These are phyloP conservation scores for Alethe castanea DNA, from an alignment of 2,113 vertebrate genomes.

Conservation along the genomic window DNA sequence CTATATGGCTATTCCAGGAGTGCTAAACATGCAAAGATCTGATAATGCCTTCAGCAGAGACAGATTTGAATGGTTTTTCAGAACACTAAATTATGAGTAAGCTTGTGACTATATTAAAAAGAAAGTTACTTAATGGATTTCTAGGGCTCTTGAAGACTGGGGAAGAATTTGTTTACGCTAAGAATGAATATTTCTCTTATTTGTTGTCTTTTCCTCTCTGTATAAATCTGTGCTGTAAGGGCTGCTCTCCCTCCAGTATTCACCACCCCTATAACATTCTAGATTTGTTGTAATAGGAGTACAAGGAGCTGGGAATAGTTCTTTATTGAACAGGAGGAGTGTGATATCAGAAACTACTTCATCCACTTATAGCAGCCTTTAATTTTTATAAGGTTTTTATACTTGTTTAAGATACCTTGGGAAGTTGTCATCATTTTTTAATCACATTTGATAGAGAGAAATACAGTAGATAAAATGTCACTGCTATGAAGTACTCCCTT, in stretches of 20 bases:
- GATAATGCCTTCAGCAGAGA: not conserved
- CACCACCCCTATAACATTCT: not conserved
- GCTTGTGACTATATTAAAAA: not conserved
- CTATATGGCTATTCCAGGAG: not conserved
- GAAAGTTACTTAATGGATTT: not conserved
- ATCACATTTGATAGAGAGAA: not conserved
- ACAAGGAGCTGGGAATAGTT: not conserved
- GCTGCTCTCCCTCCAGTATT: not conserved
- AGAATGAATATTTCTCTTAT: not conserved
- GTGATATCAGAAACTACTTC: not conserved
- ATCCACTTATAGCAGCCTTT: not conserved
- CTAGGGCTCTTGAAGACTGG: not conserved
- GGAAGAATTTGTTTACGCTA: not conserved
- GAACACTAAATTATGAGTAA: not conserved
- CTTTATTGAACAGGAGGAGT: not conserved
- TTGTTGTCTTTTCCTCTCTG: not conserved
- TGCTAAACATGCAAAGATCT: not conserved
- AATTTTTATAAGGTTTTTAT: constrained; percentile 16
- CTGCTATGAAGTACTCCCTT: not conserved
- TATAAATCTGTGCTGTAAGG: not conserved
- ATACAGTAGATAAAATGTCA: not conserved
- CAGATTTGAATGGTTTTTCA: not conserved
- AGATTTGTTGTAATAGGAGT: not conserved
- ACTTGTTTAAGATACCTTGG: constrained; percentile 16
- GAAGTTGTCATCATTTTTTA: constrained; percentile 2